Base-by-base conservation (phyloP, 1,140 invertebrate genomes). In the Drosophila nigromelanica region DNA sequence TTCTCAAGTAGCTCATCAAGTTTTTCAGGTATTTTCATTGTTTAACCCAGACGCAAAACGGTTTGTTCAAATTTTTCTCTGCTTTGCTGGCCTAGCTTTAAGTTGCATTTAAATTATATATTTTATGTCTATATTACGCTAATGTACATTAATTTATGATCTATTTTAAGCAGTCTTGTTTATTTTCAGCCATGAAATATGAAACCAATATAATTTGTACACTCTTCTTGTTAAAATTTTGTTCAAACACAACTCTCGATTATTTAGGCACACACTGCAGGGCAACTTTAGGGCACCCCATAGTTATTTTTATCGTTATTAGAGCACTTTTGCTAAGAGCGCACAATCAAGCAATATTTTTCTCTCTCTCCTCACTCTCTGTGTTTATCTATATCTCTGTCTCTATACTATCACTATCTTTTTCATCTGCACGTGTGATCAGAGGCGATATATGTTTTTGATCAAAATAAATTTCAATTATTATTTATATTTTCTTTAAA, bases 111-210 rank as follows among this genome's bases (percentile, higher is more conserved):
- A 54, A 55, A n/a, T 47, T 4, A 27, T 67, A 54, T 51, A 76
- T 76, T 47, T 55, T 70, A 64, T 73, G 39, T 72, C 45, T 64
- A 43, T 59, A 59, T 73, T 70, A 70, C 43, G 52, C 48, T 73
- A 68, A 73, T 73, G 50, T 58, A 55, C 35, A 48, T 56, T 61
- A 54, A 70, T 63, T 59, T 74, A 70, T 69, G 51, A 47, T 76
- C 43, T 66, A 72, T 75, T 76, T 70, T 76, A 79, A 79, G 73
- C 63, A 69, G 52, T 59, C 67, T 81, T 70, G 51, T 81, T 78
- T 81, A 79, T 56, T 79, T 81, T 81, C 79, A 81, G 79, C 76
- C 63, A 77, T 67, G 45, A 68, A 66, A 71, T 51, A 45, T 69
- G 30, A 51, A 61, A 55, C 37, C 40, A 37, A 64, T 70, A 50